Conservation (phyloP, 2,113 vertebrate genomes). For the Pitta sordida region DNA sequence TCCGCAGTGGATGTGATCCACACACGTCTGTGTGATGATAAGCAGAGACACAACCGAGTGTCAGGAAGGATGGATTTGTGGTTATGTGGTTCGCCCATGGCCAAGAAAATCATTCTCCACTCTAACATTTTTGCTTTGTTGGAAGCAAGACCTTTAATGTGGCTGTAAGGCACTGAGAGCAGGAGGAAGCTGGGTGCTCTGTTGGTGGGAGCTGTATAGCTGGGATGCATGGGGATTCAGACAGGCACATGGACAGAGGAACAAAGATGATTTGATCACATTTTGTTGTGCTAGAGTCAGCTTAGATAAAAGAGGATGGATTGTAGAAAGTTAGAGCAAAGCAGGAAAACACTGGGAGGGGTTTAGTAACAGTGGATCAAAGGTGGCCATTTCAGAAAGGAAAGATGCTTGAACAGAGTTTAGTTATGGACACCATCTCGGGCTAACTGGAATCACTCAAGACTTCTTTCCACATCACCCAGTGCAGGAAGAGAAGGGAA, state of each 20-base stretch:
- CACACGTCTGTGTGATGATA: not conserved
- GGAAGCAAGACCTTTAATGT: not conserved
- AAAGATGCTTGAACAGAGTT: not conserved
- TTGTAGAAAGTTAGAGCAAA: not conserved
- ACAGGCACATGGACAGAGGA: not conserved
- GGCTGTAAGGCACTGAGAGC: not conserved
- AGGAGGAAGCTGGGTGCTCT: not conserved
- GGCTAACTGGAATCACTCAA: not conserved
- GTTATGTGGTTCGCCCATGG: not conserved
- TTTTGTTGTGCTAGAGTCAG: not conserved
- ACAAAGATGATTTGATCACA: not conserved
- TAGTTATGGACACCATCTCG: not conserved
- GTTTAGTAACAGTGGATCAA: not conserved
- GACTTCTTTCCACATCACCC: not conserved
- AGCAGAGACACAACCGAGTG: not conserved
- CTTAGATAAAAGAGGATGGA: not conserved
- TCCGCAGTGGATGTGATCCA: not conserved
- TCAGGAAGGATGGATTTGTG: conserved; percentile 18
- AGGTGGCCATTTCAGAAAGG: not conserved
- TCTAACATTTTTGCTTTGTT: not conserved
- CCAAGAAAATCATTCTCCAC: not conserved
- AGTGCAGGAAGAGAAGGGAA: not conserved
- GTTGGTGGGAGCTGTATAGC: not conserved
- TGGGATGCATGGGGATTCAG: not conserved
- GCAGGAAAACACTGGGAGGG: not conserved